phyloP scores from a whole-genome alignment of 2,797 vertebrate species.

The Borostomias antarcticus region DNA sequence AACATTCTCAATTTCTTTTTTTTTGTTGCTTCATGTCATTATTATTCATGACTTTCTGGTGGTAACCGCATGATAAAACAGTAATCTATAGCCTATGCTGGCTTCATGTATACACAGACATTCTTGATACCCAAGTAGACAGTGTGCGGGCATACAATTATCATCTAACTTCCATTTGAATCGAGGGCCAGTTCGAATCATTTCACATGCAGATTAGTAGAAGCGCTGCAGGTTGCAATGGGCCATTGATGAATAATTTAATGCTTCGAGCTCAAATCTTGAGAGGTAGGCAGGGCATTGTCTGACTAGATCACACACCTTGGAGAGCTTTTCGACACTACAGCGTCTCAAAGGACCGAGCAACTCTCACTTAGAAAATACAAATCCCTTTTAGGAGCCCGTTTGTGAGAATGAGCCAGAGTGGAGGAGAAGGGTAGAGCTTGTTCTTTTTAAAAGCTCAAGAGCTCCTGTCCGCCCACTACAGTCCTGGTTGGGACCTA shows the following conservation, averaged over 20 bases:
- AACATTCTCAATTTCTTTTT: slow-evolving; percentile 21
- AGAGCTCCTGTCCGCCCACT: slow-evolving; percentile 37
- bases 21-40: slow-evolving; percentile 24
- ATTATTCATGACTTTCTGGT: slow-evolving; percentile 25
- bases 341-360: slow-evolving; percentile 37
- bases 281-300: too few relatives aligned
- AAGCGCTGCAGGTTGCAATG: slow-evolving; percentile 32
- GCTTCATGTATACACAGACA: slow-evolving; percentile 55
- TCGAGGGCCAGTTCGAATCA: slow-evolving; percentile 35
- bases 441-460: slow-evolving; percentile 42
- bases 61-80: slow-evolving; percentile 44
- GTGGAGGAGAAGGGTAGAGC: slow-evolving; percentile 29
- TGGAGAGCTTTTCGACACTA: slow-evolving; percentile 41
- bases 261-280: slow-evolving; percentile 18
- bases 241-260: slow-evolving; percentile 51
- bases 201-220: slow-evolving; percentile 49
- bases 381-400: slow-evolving; percentile 29
- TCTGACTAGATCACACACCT: slow-evolving; percentile 47
- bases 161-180: slow-evolving; percentile 35
- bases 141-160: slow-evolving; percentile 20
- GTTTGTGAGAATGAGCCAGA: slow-evolving; percentile 40
- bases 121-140: slow-evolving; percentile 28
- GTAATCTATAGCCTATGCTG: slow-evolving; percentile 43
- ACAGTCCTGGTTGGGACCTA: slow-evolving; percentile 8
- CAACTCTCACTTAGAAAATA: slow-evolving; percentile 34